These are phyloP conservation scores for Nannoperca australis DNA, from an alignment of 2,797 vertebrate species.

Conservation along the genomic window DNA sequence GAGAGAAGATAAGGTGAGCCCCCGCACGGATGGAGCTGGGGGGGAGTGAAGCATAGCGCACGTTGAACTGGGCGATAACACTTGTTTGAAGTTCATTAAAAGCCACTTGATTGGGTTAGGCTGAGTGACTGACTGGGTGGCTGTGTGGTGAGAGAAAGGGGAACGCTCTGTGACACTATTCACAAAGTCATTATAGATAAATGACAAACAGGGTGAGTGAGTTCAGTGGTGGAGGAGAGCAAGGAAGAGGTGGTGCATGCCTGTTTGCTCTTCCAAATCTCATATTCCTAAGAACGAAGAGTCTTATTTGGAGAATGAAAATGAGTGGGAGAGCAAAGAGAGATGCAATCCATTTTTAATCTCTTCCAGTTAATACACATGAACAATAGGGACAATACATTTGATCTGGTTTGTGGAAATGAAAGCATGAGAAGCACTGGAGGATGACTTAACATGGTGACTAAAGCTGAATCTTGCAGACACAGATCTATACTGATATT, in stretches of 20 bases:
- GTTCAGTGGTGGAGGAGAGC: conserved; percentile 66
- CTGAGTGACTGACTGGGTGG: conserved; percentile 86
- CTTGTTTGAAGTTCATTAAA: conserved; percentile 92
- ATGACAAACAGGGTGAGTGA: conserved; percentile 86
- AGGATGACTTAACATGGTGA: conserved; percentile 58
- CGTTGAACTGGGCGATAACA: conserved; percentile 81
- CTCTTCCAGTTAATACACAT: conserved; percentile 72
- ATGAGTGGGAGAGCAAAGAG: conserved; percentile 68
- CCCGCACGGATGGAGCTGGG: conserved; percentile 58
- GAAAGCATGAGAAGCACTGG: conserved; percentile 56
- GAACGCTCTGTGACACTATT: conserved; percentile 85
- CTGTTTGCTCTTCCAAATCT: conserved; percentile 77
- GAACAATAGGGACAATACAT: conserved; percentile 72
- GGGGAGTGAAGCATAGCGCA: conserved; percentile 63
- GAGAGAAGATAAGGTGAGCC: conserved; percentile 76
- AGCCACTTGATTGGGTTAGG: conserved; percentile 86
- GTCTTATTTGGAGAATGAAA: conserved; percentile 72
- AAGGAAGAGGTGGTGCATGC: conserved; percentile 64
- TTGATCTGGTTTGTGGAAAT: conserved; percentile 65
- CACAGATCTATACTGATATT: conserved; percentile 47
- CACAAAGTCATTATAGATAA: conserved; percentile 96
- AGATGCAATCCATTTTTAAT: conserved; percentile 76
- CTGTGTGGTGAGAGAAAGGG: conserved; percentile 77
- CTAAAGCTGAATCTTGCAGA: conserved; percentile 51
- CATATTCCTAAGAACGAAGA: conserved; percentile 72